Evolutionary conservation across 2,797 vertebrate species (phyloP).

Genomic region (Gymnocypris eckloni): DNA sequence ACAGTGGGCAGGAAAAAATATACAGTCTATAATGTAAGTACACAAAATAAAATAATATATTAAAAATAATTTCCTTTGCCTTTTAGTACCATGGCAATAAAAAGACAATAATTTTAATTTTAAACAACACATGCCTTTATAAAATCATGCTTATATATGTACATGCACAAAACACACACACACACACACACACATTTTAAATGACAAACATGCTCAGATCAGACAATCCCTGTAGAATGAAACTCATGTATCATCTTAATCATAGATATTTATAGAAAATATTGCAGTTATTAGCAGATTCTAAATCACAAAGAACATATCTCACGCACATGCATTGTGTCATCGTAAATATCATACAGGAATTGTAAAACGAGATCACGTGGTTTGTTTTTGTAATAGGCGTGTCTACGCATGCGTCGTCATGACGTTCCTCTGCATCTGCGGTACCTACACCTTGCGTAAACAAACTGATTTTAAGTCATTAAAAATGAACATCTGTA

Average conservation of each 20-base stretch:
- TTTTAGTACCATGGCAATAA: background rate
- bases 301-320: background rate
- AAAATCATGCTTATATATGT: no score
- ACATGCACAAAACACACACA: background rate
- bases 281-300: background rate
- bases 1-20: background rate
- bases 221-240: background rate
- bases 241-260: background rate
- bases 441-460: slow-evolving; percentile 54
- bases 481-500: background rate
- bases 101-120: background rate
- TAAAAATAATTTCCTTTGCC: background rate
- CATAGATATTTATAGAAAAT: background rate
- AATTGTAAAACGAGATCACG: background rate
- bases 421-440: slow-evolving; percentile 61
- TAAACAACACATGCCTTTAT: background rate
- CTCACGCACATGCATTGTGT: background rate
- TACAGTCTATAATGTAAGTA: background rate
- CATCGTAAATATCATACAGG: background rate
- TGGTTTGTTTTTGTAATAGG: slow-evolving; percentile 56
- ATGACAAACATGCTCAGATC: background rate
- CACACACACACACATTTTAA: background rate
- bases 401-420: slow-evolving; percentile 65
- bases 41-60: background rate
- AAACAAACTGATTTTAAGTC: slow-evolving; percentile 44